Percentiles rank a stretch among this genome's conserved stretches.
phyloP scores from a whole-genome alignment of 2,113 vertebrate species.

The Tachysurus vachellii region DNA sequence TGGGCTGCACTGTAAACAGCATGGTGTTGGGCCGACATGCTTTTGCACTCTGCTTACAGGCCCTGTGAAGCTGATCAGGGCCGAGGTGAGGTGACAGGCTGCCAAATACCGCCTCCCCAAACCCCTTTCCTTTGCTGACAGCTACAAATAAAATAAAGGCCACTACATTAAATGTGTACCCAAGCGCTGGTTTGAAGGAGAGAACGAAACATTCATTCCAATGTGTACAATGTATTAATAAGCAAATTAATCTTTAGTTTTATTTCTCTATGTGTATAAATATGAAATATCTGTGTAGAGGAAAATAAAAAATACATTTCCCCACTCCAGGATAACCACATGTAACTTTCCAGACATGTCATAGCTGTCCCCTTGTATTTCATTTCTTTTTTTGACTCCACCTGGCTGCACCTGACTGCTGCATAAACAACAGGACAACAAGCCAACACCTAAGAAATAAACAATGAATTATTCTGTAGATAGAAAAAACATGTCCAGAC shows the following conservation, averaged over 20 bases:
- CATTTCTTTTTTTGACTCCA: background rate
- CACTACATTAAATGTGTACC: slow-evolving; percentile 49
- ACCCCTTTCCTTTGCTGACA: slow-evolving; percentile 66
- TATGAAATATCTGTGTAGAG: background rate
- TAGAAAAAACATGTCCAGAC: slow-evolving; percentile 24
- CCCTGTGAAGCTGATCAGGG: slow-evolving; percentile 89
- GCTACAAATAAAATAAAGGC: slow-evolving; percentile 76
- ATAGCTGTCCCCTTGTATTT: background rate
- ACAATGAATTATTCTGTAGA: slow-evolving; percentile 32
- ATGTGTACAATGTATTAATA: background rate
- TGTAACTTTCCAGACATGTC: background rate
- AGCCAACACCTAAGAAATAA: slow-evolving; percentile 23
- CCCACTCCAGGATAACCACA: slow-evolving; percentile 4
- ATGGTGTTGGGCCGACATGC: slow-evolving; percentile 90
- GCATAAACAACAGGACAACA: slow-evolving; percentile 1
- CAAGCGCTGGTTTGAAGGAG: slow-evolving; percentile 24
- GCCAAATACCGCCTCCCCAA: slow-evolving; percentile 80
- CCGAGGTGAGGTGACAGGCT: slow-evolving; percentile 84
- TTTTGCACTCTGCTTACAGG: slow-evolving; percentile 90
- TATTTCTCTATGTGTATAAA: too few relatives aligned
- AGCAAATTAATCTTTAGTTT: background rate
- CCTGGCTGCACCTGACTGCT: background rate
- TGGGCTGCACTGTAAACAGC: slow-evolving; percentile 89
- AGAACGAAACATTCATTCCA: background rate
- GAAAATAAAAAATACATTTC: background rate